Evolutionary conservation across 2,113 vertebrate species (phyloP).

Genomic region (Gambusia affinis): DNA sequence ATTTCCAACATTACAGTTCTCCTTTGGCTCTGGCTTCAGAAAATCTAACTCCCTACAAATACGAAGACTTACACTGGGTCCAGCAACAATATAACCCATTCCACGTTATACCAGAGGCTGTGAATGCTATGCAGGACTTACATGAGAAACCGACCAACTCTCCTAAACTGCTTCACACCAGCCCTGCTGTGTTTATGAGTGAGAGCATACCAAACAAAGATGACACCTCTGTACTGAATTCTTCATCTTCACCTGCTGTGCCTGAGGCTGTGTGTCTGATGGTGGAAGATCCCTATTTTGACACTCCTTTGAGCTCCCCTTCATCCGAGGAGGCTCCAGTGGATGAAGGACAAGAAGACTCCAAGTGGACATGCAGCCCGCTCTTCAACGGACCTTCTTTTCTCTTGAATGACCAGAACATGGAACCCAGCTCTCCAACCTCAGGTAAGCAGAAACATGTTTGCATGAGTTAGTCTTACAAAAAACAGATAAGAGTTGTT

Average conservation of each 20-base stretch:
- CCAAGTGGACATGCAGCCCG: slow-evolving; percentile 11
- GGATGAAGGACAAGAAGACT: background rate
- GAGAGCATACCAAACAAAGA: background rate
- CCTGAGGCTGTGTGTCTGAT: slow-evolving; percentile 52
- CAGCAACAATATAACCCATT: slow-evolving; percentile 6
- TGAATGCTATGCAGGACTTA: background rate
- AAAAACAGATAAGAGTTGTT: background rate
- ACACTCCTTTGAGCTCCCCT: slow-evolving; percentile 25
- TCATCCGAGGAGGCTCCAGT: background rate
- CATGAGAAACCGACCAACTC: slow-evolving; percentile 11
- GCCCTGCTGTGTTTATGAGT: background rate
- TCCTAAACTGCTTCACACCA: background rate
- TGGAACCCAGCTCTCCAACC: slow-evolving; percentile 17
- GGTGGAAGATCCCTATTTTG: slow-evolving; percentile 83
- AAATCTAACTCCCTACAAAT: background rate
- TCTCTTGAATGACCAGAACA: slow-evolving; percentile 46
- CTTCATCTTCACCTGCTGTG: background rate
- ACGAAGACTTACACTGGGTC: background rate
- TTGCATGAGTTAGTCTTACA: background rate
- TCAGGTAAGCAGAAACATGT: slow-evolving; percentile 54
- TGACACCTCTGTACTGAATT: background rate
- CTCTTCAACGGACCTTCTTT: slow-evolving; percentile 26
- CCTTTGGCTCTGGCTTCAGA: slow-evolving; percentile 7
- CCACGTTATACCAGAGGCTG: background rate
- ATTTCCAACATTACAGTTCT: background rate